Percentiles rank a stretch among this genome's conserved stretches.
Evolutionary conservation across 1,140 invertebrate genomes (phyloP).

Genomic region (Sitobion miscanthi): DNA sequence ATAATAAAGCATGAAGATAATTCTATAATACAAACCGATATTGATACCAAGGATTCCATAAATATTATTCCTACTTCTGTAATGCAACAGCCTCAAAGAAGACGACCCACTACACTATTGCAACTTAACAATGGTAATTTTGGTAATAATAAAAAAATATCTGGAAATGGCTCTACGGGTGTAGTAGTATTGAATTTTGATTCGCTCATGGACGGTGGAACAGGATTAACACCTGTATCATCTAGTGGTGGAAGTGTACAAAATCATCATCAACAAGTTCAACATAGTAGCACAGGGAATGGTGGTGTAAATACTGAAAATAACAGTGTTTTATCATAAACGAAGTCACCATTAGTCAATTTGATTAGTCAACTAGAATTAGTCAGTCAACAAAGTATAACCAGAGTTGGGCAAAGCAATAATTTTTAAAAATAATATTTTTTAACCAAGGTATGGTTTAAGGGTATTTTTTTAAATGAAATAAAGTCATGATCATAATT

Average conservation of each 20-base stretch:
- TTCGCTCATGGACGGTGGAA: constrained; percentile 90
- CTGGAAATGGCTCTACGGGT: constrained; percentile 78
- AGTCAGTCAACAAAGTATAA: background rate
- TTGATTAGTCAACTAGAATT: background rate
- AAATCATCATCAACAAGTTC: constrained; percentile 7
- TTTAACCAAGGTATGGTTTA: background rate
- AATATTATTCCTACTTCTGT: constrained; percentile 20
- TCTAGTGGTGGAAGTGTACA: constrained; percentile 28
- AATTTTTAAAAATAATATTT: background rate
- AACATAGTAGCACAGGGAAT: background rate
- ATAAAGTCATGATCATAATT: constrained; percentile 4
- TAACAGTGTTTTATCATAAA: constrained; percentile 26
- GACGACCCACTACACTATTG: background rate
- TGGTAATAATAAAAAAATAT: background rate
- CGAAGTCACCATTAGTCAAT: background rate
- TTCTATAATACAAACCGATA: background rate
- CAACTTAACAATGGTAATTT: constrained; percentile 4
- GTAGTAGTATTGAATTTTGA: constrained; percentile 88
- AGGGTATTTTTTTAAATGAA: background rate
- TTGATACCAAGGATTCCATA: background rate
- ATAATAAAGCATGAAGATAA: constrained; percentile 25
- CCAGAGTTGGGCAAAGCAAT: background rate
- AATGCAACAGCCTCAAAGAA: background rate
- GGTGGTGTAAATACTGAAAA: background rate
- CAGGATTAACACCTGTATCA: constrained; percentile 84